These are phyloP conservation scores for Arrhamphus sclerolepis DNA, from an alignment of 2,797 vertebrate genomes.

Conservation along the genomic window DNA sequence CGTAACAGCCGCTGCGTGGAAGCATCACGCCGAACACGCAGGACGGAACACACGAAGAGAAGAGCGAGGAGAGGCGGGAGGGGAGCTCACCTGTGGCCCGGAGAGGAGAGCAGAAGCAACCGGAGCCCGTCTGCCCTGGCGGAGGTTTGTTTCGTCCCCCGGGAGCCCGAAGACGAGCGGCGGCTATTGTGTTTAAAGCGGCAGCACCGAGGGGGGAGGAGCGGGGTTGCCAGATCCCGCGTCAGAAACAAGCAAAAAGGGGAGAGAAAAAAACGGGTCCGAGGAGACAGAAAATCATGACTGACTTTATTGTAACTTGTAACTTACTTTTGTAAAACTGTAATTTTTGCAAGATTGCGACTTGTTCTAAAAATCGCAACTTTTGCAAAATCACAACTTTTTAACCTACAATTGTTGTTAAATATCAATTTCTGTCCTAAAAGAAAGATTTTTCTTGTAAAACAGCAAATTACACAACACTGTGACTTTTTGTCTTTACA, in stretches of 20 bases:
- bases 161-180: neutral
- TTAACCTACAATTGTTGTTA: no score
- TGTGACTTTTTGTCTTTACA: no score
- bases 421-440: no score
- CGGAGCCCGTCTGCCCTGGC: neutral
- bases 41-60: neutral
- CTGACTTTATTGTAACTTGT: no score
- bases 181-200: constrained; percentile 53
- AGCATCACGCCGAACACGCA: constrained; percentile 2
- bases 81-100: constrained; percentile 56
- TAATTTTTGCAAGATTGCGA: no score
- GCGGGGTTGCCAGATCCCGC: constrained; percentile 36
- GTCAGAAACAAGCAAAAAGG: neutral
- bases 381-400: no score
- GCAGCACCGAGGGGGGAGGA: constrained; percentile 11
- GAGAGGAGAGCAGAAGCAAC: neutral
- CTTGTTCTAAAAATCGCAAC: no score
- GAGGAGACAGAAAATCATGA: no score
- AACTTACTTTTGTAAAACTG: no score
- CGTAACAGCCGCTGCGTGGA: constrained; percentile 23
- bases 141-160: neutral
- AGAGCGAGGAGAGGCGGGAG: constrained; percentile 1
- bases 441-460: no score
- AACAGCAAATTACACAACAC: no score
- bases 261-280: neutral